phyloP scores from a whole-genome alignment of 1,140 invertebrate genomes.

The Philopotamus ludificatus region DNA sequence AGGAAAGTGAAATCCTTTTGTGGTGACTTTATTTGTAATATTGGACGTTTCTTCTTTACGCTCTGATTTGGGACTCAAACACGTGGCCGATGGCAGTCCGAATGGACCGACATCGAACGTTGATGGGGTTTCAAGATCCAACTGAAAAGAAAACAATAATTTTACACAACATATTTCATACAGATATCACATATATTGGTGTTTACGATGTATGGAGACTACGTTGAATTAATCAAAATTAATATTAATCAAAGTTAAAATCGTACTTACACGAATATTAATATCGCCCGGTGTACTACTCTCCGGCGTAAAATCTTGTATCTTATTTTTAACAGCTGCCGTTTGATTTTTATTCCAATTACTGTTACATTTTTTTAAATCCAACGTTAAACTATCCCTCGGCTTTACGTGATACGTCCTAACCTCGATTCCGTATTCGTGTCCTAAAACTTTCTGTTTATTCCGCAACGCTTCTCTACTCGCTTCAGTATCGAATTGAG shows the following conservation, averaged over 20 bases:
- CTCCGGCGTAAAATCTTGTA: slow-evolving; percentile 43
- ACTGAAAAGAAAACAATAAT: slow-evolving; percentile 45
- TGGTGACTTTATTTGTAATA: slow-evolving; percentile 45
- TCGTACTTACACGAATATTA: slow-evolving; percentile 45
- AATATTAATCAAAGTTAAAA: not conserved
- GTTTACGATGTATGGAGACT: no score
- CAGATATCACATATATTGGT: not conserved
- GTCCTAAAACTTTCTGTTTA: slow-evolving; percentile 36
- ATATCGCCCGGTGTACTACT: slow-evolving; percentile 50
- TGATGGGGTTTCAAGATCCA: slow-evolving; percentile 53
- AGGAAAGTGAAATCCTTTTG: slow-evolving; percentile 51
- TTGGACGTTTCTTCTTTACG: slow-evolving; percentile 31
- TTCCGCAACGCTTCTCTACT: slow-evolving; percentile 38
- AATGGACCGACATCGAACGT: slow-evolving; percentile 41
- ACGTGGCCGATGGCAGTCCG: slow-evolving; percentile 31
- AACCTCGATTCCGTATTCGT: slow-evolving; percentile 31
- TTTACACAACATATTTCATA: no score
- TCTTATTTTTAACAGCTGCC: no score
- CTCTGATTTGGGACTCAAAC: slow-evolving; percentile 30
- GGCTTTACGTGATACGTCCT: slow-evolving; percentile 20
- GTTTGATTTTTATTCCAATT: no score
- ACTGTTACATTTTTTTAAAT: slow-evolving; percentile 46
- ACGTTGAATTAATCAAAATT: no score
- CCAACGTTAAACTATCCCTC: slow-evolving; percentile 48
- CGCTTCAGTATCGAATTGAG: slow-evolving; percentile 36